These are phyloP conservation scores for Lycaena phlaeas DNA, from an alignment of 2,888 invertebrate species.

Conservation along the genomic window DNA sequence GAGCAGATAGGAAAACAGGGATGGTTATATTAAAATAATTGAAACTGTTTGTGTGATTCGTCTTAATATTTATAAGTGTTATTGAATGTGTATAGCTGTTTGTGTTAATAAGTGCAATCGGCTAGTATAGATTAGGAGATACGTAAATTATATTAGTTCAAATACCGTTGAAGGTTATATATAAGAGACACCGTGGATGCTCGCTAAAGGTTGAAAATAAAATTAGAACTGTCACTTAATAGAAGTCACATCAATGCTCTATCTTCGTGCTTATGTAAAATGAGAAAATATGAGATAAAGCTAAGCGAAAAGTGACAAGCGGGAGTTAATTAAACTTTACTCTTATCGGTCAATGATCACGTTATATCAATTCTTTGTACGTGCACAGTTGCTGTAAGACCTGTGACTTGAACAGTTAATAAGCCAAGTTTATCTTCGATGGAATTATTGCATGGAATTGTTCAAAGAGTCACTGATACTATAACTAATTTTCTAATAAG, in stretches of 20 bases:
- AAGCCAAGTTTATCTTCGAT: constrained; percentile 31
- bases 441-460: constrained; percentile 67
- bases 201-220: constrained; percentile 63
- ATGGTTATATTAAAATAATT: constrained; percentile 60
- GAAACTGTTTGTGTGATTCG: constrained; percentile 61
- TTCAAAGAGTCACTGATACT: constrained; percentile 31
- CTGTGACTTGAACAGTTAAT: constrained; percentile 23
- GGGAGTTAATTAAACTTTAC: constrained; percentile 18
- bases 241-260: constrained; percentile 20
- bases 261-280: constrained; percentile 22
- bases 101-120: constrained; percentile 41
- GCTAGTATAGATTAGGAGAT: constrained; percentile 52
- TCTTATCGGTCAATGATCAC: constrained; percentile 21
- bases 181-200: constrained; percentile 33
- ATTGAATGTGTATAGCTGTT: constrained; percentile 64
- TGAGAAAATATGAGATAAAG: constrained; percentile 18
- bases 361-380: constrained; percentile 11
- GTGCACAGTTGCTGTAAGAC: constrained; percentile 14
- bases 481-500: constrained; percentile 43
- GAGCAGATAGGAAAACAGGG: constrained; percentile 72
- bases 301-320: constrained; percentile 18
- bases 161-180: constrained; percentile 33
- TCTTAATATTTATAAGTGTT: constrained; percentile 66
- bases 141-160: constrained; percentile 32
- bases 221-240: constrained; percentile 21